phyloP scores from a whole-genome alignment of 2,888 invertebrate genomes.

The Caenorhabditis doughertyi region DNA sequence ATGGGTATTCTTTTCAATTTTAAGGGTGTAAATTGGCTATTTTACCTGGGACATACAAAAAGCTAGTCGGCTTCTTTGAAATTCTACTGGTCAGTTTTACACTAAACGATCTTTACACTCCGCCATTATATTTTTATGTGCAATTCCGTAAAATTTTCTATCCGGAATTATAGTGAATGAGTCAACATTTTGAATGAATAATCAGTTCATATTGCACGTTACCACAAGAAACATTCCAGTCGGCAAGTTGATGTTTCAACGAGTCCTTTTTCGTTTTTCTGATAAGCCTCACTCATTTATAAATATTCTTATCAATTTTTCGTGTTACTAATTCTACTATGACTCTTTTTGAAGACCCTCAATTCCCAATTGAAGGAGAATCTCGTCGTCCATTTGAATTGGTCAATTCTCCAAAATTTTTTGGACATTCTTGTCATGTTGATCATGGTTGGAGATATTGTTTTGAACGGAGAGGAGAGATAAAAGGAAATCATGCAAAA shows the following conservation, averaged over 20 bases:
- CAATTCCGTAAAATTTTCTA: too few species aligned
- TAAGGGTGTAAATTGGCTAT: too few species aligned
- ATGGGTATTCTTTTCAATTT: too few species aligned
- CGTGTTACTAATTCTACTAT: conserved; percentile 8
- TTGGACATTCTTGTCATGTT: not conserved
- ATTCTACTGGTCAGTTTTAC: too few species aligned
- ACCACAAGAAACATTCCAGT: not conserved
- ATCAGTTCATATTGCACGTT: not conserved
- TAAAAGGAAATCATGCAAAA: not conserved
- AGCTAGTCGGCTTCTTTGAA: too few species aligned
- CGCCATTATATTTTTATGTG: too few species aligned
- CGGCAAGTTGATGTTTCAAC: too few species aligned
- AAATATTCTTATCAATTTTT: conserved; percentile 16
- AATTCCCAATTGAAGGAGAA: not conserved
- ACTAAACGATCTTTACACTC: too few species aligned
- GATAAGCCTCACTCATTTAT: conserved; percentile 3
- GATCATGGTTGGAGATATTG: not conserved
- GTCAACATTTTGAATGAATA: not conserved
- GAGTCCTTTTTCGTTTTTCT: too few species aligned
- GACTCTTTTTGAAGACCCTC: conserved; percentile 30
- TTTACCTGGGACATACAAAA: too few species aligned
- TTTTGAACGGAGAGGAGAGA: conserved; percentile 27
- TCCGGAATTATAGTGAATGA: not conserved
- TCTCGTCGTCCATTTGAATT: conserved; percentile 10
- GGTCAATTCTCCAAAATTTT: conserved; percentile 19